These are phyloP conservation scores for Esox masquinongy DNA, from an alignment of 2,797 vertebrate species.

Conservation along the genomic window DNA sequence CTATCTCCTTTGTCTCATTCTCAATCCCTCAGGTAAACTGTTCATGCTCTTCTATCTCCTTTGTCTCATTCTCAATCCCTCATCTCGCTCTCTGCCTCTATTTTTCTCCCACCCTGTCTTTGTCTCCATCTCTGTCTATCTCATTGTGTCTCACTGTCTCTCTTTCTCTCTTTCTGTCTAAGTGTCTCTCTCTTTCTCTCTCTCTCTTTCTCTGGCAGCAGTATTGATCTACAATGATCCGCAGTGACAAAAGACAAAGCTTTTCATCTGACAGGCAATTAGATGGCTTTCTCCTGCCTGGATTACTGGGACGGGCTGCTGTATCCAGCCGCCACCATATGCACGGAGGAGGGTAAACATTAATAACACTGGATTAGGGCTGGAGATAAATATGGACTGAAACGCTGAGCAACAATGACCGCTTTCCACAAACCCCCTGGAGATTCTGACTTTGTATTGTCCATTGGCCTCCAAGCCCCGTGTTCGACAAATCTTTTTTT, in stretches of 20 bases:
- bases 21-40: slow-evolving; percentile 43
- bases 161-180: neutral
- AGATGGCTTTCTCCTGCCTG: slow-evolving; percentile 43
- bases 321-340: neutral
- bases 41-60: slow-evolving; percentile 24
- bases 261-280: slow-evolving; percentile 74
- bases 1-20: slow-evolving; percentile 12
- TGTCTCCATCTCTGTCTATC: neutral
- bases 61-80: slow-evolving; percentile 3
- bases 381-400: slow-evolving; percentile 2
- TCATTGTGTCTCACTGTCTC: neutral
- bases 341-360: slow-evolving; percentile 11
- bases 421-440: neutral
- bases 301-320: neutral
- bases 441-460: neutral
- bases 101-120: slow-evolving; percentile 15
- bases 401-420: neutral
- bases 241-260: slow-evolving; percentile 68
- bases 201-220: slow-evolving; percentile 43
- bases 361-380: slow-evolving; percentile 9
- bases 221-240: slow-evolving; percentile 67
- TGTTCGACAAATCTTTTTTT: neutral
- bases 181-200: slow-evolving; percentile 18
- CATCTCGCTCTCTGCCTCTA: neutral
- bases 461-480: neutral